These are phyloP conservation scores for Phoxinus phoxinus DNA, from an alignment of 2,113 vertebrate genomes.

Conservation along the genomic window DNA sequence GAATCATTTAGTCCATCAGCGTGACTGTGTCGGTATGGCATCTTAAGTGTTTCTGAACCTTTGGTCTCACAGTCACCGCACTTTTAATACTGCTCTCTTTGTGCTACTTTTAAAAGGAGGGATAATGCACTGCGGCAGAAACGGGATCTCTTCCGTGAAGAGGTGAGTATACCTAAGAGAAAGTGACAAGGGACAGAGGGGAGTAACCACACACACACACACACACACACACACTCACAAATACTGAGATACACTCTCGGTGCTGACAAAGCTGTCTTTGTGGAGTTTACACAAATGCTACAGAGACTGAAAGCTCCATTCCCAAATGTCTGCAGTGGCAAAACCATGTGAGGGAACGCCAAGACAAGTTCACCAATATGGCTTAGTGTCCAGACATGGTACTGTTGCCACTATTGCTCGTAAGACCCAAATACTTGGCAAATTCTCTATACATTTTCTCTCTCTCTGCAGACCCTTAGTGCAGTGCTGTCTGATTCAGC, in stretches of 20 bases:
- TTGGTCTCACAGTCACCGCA: constrained; percentile 58
- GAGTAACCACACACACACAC: constrained; percentile 62
- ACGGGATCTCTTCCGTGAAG: constrained; percentile 94
- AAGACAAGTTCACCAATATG: constrained; percentile 44
- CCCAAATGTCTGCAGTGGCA: constrained; percentile 41
- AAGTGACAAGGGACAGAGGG: constrained; percentile 60
- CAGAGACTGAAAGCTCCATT: constrained; percentile 44
- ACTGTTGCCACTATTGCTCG: neutral
- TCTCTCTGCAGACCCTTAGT: constrained; percentile 52
- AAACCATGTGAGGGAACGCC: constrained; percentile 41
- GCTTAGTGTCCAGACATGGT: constrained; percentile 21
- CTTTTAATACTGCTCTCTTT: constrained; percentile 85
- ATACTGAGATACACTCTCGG: constrained; percentile 49
- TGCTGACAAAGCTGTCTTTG: constrained; percentile 70
- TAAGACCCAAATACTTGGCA: neutral
- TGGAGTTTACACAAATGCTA: constrained; percentile 59
- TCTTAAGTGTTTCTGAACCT: constrained; percentile 55
- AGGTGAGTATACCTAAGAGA: constrained; percentile 93
- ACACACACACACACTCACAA: constrained; percentile 56
- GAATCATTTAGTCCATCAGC: constrained; percentile 42
- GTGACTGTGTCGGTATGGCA: constrained; percentile 45
- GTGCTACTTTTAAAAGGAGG: constrained; percentile 86
- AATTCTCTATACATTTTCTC: neutral
- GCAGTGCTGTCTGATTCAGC: constrained; percentile 60
- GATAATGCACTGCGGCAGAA: constrained; percentile 96